Evolutionary conservation across 2,888 invertebrate species (phyloP), one percentile per base, ranked within the genome.

Genomic region (Pogonocherus hispidulus): DNA sequence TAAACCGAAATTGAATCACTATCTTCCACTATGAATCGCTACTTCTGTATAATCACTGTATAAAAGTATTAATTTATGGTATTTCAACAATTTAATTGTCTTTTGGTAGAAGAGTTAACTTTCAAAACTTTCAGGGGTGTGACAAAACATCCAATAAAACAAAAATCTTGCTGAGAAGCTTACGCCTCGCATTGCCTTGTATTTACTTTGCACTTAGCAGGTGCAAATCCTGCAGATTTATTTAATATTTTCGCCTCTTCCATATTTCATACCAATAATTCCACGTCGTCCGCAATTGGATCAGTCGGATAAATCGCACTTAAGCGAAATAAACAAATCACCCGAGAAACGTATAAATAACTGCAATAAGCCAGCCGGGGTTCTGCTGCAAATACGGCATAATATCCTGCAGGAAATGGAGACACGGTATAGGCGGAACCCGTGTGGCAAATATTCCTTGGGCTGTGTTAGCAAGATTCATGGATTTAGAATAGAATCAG

Each of bases 341-440:
- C 35, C 67, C 70, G 66, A 54, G 65, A 65, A 52, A 71, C 69
- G 73, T 75, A 81, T 80, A 80, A 81, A 81, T 80, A 80, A 79
- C 80, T 76, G 79, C 79, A 79, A 76, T 79, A 80, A 79, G 75
- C 75, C 74, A 66, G 74, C 72, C 8, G 64, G 67, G 69, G 73
- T 70, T 75, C 73, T 72, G 74, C 77, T 74, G 76, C 76, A 76
- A 79, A 78, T 74, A 72, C 78, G 66, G 75, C 73, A 74, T 80
- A 81, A 81, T 80, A 79, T 81, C 78, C 79, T 80, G 75, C 75
- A 75, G 79, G 77, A 79, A 81, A 78, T 79, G 78, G 78, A 71
- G 79, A 82, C 83, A 83, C 75, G 81, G 77, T 79, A 83, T 81
- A 81, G 83, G 83, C 82, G 83, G 81, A 74, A 67, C 81, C 74